Evolutionary conservation across 2,797 vertebrate genomes (phyloP).

Genomic region (Leucoraja ocellata): DNA sequence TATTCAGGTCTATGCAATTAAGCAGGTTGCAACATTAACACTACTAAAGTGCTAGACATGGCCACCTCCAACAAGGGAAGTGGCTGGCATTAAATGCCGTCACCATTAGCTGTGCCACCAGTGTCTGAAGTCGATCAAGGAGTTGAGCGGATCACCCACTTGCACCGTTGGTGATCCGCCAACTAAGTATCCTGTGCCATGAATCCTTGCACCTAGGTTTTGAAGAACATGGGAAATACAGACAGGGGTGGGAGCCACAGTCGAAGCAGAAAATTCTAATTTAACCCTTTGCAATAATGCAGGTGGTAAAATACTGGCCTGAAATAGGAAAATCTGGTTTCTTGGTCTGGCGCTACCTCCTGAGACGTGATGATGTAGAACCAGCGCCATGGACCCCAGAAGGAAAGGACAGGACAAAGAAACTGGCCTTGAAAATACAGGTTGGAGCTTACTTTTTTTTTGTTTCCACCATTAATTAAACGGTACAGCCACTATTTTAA

Average conservation of each 20-base stretch:
- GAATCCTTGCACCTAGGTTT: no score
- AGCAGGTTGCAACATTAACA: no score
- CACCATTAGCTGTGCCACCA: no score
- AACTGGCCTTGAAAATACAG: conserved; percentile 85
- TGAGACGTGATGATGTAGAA: conserved; percentile 87
- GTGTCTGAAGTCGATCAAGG: no score
- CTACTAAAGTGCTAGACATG: no score
- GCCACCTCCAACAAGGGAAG: no score
- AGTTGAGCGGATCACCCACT: no score
- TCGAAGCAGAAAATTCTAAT: background rate
- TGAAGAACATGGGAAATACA: background rate
- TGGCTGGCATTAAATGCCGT: no score
- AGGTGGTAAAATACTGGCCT: conserved; percentile 99
- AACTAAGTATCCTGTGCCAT: no score
- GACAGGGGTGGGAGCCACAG: no score
- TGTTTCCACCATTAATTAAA: background rate
- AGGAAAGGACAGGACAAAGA: conserved; percentile 82
- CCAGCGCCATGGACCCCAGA: conserved; percentile 95
- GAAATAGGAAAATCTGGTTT: conserved; percentile 98
- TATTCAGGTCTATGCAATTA: no score
- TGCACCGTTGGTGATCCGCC: no score
- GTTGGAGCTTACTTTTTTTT: conserved; percentile 54
- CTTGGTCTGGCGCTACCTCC: conserved; percentile 92
- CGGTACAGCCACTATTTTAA: conserved; percentile 21
- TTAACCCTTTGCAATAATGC: conserved; percentile 42